phyloP scores from a whole-genome alignment of 2,888 invertebrate species.

The Lumbricus terrestris region DNA sequence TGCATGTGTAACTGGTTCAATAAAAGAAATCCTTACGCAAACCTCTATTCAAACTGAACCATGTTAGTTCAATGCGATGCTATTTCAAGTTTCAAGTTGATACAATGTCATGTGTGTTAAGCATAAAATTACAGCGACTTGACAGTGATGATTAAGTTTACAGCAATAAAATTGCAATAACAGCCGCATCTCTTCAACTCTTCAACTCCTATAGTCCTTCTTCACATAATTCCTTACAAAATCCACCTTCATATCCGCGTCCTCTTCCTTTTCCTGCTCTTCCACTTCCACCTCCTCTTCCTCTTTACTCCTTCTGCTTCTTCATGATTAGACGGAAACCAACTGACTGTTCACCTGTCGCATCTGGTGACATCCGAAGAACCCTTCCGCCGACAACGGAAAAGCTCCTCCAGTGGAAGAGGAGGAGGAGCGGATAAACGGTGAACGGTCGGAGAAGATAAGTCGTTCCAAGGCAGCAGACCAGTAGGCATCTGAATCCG shows the following conservation, averaged over 20 bases:
- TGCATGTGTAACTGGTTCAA: too few species aligned
- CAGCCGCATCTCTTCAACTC: too few species aligned
- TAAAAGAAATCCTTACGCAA: too few species aligned
- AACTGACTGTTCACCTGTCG: background rate
- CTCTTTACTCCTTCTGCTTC: background rate
- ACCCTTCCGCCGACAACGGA: background rate
- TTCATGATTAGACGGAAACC: background rate
- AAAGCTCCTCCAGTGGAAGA: background rate
- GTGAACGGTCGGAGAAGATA: background rate
- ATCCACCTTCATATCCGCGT: background rate
- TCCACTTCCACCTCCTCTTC: background rate
- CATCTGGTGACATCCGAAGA: background rate
- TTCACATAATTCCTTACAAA: too few species aligned
- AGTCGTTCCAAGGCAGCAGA: slow-evolving; percentile 5
- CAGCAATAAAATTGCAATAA: too few species aligned
- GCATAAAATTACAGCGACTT: too few species aligned
- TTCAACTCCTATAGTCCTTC: too few species aligned
- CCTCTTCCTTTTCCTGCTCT: background rate
- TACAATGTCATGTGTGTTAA: too few species aligned
- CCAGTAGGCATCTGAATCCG: background rate
- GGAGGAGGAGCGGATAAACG: background rate
- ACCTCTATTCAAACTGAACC: too few species aligned
- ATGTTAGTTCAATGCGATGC: too few species aligned
- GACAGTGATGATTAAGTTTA: too few species aligned
- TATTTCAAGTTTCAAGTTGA: too few species aligned